These are phyloP conservation scores for Drosophila paranaensis DNA, from an alignment of 2,888 invertebrate genomes.

Conservation along the genomic window DNA sequence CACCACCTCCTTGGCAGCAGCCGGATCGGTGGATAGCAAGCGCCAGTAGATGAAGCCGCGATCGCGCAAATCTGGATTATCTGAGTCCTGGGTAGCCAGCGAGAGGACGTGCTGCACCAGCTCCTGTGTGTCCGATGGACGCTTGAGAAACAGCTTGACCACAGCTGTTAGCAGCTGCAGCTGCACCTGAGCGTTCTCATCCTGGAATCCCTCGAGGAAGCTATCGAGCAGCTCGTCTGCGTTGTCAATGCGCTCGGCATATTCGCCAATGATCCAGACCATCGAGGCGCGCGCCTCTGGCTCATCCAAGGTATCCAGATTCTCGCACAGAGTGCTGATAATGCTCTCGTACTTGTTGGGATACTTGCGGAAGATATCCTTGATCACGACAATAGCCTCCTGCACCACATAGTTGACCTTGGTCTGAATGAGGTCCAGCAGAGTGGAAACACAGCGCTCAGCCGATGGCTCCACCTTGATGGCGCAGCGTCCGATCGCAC, in stretches of 20 bases:
- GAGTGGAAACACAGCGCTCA: constrained; percentile 98
- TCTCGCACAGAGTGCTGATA: constrained; percentile 99
- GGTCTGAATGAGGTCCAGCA: constrained; percentile 98
- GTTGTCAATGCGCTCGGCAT: constrained; percentile 99
- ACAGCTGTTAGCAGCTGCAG: constrained; percentile 98
- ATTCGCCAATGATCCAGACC: constrained; percentile 98
- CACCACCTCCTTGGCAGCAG: constrained; percentile 99
- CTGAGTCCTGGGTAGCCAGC: constrained; percentile 95
- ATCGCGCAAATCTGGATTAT: constrained; percentile 99
- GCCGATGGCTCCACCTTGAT: constrained; percentile 99
- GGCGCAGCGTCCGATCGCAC: constrained; percentile 99
- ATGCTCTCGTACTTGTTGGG: constrained; percentile 99
- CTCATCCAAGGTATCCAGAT: constrained; percentile 98
- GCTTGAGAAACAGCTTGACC: constrained; percentile 98
- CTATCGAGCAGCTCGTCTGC: constrained; percentile 99
- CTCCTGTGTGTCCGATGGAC: constrained; percentile 99
- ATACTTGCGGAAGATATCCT: constrained; percentile 98
- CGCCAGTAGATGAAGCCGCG: constrained; percentile 99
- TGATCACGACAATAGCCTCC: constrained; percentile 99
- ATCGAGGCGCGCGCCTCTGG: constrained; percentile 99
- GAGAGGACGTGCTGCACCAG: constrained; percentile 98
- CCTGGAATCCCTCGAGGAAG: constrained; percentile 98
- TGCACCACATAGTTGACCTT: constrained; percentile 99
- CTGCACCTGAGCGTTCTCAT: constrained; percentile 98
- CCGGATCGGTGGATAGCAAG: constrained; percentile 98